Percentiles rank a stretch among this genome's conserved stretches.
Evolutionary conservation across 2,113 vertebrate genomes (phyloP).

Genomic region (Eublepharis macularius): DNA sequence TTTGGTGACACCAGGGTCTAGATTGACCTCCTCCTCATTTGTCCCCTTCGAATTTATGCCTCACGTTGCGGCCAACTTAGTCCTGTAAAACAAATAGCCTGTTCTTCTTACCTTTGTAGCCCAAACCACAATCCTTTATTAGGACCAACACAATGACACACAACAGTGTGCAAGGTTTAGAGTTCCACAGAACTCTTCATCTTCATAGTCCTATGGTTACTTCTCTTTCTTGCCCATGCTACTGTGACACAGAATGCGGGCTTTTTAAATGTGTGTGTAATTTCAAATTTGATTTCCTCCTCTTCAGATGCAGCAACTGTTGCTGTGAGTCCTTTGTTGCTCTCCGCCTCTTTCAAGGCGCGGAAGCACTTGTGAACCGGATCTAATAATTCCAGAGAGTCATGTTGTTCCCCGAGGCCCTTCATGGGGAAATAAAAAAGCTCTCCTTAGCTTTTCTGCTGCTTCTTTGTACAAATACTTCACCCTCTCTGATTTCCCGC

Average conservation of each 20-base stretch:
- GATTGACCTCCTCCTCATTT: neutral
- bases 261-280: neutral
- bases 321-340: conserved; percentile 36
- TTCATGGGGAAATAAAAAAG: conserved; percentile 69
- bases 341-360: conserved; percentile 54
- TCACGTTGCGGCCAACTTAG: neutral
- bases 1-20: neutral
- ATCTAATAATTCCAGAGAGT: conserved; percentile 65
- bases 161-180: too few relatives aligned
- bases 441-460: conserved; percentile 62
- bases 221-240: too few relatives aligned
- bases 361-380: conserved; percentile 57
- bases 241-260: neutral
- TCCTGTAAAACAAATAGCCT: too few relatives aligned
- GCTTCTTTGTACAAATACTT: conserved; percentile 67
- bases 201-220: too few relatives aligned
- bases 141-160: too few relatives aligned
- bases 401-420: conserved; percentile 66
- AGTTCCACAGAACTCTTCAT: too few relatives aligned
- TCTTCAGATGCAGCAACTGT: too few relatives aligned
- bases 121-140: too few relatives aligned
- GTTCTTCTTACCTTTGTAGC: neutral
- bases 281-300: too few relatives aligned
- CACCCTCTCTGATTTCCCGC: conserved; percentile 70
- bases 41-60: neutral